These are phyloP conservation scores for Urophycis tenuis DNA, from an alignment of 2,797 vertebrate genomes.

Conservation along the genomic window DNA sequence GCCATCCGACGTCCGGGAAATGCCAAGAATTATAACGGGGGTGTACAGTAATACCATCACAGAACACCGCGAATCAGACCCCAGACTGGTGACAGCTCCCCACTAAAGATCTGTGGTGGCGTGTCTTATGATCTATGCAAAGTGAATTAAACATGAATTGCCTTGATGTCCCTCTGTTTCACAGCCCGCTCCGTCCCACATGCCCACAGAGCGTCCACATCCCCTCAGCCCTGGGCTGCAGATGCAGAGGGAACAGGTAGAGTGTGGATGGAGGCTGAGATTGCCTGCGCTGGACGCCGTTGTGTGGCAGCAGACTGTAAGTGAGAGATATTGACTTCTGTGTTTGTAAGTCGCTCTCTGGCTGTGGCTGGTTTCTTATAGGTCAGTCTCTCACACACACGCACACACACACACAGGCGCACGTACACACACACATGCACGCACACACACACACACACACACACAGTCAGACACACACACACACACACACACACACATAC, in stretches of 20 bases:
- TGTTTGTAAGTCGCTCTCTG: neutral
- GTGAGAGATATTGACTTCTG: neutral
- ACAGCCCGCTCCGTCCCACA: neutral
- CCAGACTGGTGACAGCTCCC: neutral
- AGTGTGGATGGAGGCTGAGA: neutral
- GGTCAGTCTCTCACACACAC: neutral
- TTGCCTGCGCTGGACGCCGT: neutral
- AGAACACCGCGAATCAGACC: neutral
- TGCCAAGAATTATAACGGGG: neutral
- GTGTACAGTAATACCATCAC: neutral
- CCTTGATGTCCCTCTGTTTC: neutral
- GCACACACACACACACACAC: neutral
- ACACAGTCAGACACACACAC: neutral
- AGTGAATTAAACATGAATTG: conserved; percentile 2
- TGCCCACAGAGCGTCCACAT: neutral
- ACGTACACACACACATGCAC: neutral
- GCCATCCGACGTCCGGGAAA: neutral
- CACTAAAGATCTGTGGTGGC: neutral
- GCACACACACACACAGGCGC: neutral
- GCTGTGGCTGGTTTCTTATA: neutral
- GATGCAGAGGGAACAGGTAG: neutral
- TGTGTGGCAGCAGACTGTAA: neutral
- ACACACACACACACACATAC: neutral
- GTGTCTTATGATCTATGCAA: neutral
- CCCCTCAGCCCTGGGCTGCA: no score